Conservation (phyloP, 2,888 invertebrate genomes). For the Catocala fraxini region DNA sequence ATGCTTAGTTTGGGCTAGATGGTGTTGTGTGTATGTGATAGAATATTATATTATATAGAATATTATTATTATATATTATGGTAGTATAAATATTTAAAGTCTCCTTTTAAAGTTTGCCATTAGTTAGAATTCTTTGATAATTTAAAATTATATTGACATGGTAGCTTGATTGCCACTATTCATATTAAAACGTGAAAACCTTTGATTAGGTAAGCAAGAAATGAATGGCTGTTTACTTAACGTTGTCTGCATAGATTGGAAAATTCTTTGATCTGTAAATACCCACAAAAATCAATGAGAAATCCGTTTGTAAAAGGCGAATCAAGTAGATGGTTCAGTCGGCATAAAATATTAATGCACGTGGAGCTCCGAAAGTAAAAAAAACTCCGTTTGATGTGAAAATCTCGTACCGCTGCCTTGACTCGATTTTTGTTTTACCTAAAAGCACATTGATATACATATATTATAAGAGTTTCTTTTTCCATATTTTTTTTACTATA, state of each 20-base stretch:
- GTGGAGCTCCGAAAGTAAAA: constrained; percentile 7
- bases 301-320: constrained; percentile 9
- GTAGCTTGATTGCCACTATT: not conserved
- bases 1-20: too few species aligned
- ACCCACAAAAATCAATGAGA: constrained; percentile 11
- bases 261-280: constrained; percentile 15
- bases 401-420: constrained; percentile 11
- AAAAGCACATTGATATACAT: constrained; percentile 66
- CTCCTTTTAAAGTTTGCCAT: too few species aligned
- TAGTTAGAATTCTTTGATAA: not conserved
- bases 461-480: constrained; percentile 55
- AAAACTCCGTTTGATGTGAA: constrained; percentile 17
- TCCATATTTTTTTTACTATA: constrained; percentile 48
- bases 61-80: too few species aligned
- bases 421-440: constrained; percentile 35
- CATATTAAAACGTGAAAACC: not conserved
- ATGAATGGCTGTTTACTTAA: not conserved
- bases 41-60: too few species aligned
- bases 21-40: too few species aligned
- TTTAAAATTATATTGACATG: not conserved
- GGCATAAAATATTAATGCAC: constrained; percentile 11
- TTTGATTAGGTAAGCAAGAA: not conserved
- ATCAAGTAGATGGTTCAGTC: constrained; percentile 10
- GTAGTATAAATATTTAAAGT: too few species aligned
- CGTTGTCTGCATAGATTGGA: not conserved